Base-by-base conservation (phyloP, 2,797 vertebrate genomes). In the Urophycis tenuis region DNA sequence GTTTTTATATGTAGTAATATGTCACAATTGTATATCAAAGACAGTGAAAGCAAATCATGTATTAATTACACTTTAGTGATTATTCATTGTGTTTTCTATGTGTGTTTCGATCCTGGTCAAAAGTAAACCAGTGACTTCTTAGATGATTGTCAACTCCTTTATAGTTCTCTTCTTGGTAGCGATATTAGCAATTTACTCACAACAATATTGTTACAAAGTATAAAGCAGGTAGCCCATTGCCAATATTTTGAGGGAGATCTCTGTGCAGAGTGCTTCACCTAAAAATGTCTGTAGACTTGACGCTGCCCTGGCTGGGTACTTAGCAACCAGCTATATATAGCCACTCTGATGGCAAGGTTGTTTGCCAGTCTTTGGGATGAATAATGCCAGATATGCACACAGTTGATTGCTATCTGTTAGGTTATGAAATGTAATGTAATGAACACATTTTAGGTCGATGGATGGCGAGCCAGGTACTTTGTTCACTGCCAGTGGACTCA, bases 251-350 rank as follows among this genome's bases (percentile, higher is more conserved):
- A 29, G 33, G 14, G 29, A 22, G 31, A 14, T 71, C 32, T 70
- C 67, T 71, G 15, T 70, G 69, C 69, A 71, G 69, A 71, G 30
- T 33, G 69, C 69, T 71, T 31, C 32, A 71, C 31, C 69, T 31
- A 31, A 71, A 71, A 67, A 64, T 25, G 53, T 64, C 53, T 60
- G 49, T 25, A 60, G 49, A n/a, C 49, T 60, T 60, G 49, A 60
- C 49, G 53, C n/a, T 60, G 53, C 22, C n/a, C 53, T 60, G 53
- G 53, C 53, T 25, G 53, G 53, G 53, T 60, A 60, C 53, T 60
- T 60, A 60, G 53, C 53, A 60, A 60, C 53, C 53, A 60, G 53
- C 53, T 67, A 67, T 67, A 67, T 67, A 67, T 74, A n/a, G 73
- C n/a, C 25, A 5, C 35, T 71, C 69, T 71, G 32, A 31, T 71